Base-by-base conservation (phyloP, 92 coral and sea anemone species). In the Muricea muricata region DNA sequence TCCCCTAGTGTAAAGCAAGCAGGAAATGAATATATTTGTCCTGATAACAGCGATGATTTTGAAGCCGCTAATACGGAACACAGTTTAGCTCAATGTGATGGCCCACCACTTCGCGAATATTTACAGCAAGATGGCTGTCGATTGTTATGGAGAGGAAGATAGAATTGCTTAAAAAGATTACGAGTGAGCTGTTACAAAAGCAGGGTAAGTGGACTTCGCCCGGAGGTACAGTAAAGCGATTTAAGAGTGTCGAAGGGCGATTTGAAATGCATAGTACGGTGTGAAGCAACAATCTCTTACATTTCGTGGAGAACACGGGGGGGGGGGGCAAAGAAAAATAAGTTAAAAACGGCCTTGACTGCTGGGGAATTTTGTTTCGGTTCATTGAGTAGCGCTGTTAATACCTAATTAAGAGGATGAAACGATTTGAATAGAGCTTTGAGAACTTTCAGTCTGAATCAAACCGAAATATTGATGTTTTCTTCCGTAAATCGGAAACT, bases 191-290 rank as follows among this genome's bases (percentile, higher is more conserved):
- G 52, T 15, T 45, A 45, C 52, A 45, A 45, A 45, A 45, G 15
- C 52, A 45, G 52, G 52, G 52, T 15, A 45, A 45, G 15, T 45
- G 52, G 52, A 45, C 52, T 45, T 45, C 52, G 52, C 52, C 52
- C 7, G 52, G 77, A 70, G 77, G 77, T 70, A 45, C 77, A 70
- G 77, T 70, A 35, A 70, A 70, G 77, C 77, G 77, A 70, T 70
- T 70, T 70, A 70, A 70, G 33, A 25, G 77, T 45, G 33, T 35
- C 77, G 77, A 70, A 70, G 77, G 77, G 26, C 77, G 77, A 35
- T 70, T 70, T 45, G 77, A 70, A 70, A 70, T 70, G 77, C 77
- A 25, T 70, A 45, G 77, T 70, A 35, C 33, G 77, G 77, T 45
- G 33, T 45, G 39, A 70, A 70, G 77, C 77, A 70, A 70, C 77